Evolutionary conservation across 2,797 vertebrate species (phyloP).

Genomic region (Glossophaga mutica): DNA sequence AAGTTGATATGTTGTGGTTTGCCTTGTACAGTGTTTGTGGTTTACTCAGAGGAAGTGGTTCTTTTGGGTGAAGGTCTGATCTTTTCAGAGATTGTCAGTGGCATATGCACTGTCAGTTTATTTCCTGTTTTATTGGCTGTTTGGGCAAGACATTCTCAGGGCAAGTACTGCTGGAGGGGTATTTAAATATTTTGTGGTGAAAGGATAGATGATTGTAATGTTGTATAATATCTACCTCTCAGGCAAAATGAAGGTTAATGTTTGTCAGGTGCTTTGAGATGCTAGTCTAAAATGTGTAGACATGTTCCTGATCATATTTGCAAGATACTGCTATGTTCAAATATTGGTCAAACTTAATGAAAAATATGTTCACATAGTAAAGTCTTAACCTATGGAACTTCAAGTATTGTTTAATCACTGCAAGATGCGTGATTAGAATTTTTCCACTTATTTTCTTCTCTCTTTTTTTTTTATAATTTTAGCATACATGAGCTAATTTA

Average conservation of each 20-base stretch:
- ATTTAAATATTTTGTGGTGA: neutral
- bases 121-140: constrained; percentile 67
- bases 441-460: neutral
- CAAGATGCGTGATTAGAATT: constrained; percentile 4
- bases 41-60: constrained; percentile 80
- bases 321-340: neutral
- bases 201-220: neutral
- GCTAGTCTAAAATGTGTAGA: neutral
- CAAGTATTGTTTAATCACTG: constrained; percentile 21
- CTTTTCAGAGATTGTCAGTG: constrained; percentile 72
- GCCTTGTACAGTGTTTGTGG: constrained; percentile 72
- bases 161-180: constrained; percentile 38
- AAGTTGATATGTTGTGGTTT: constrained; percentile 75
- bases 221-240: neutral
- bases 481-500: neutral
- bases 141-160: constrained; percentile 47
- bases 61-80: constrained; percentile 80
- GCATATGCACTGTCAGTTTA: constrained; percentile 50
- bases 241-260: neutral
- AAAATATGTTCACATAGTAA: neutral
- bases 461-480: neutral
- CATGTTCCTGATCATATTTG: neutral
- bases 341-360: neutral
- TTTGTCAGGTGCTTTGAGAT: constrained; percentile 26
- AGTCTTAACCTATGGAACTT: neutral